Base-by-base conservation (phyloP, 2,888 invertebrate genomes). In the Pollenia labialis region DNA sequence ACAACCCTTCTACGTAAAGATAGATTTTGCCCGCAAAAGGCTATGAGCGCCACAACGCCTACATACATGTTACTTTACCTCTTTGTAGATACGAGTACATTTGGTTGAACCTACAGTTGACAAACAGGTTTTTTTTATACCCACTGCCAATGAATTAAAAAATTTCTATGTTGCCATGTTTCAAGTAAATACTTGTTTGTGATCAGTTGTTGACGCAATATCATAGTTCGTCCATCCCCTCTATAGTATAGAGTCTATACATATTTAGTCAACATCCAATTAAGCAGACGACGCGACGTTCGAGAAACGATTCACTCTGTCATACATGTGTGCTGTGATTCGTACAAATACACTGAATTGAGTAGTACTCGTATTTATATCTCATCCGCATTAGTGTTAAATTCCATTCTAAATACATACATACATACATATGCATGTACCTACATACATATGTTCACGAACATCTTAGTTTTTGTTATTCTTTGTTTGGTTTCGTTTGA, bases 141-240 rank as follows among this genome's bases (percentile, higher is more conserved):
- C 81, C 81, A 84, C 76, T 68, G 72, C 68, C 56, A 72, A 68
- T 60, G 76, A 84, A 77, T 77, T 56, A 81, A 76, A 84, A 76
- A 81, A 84, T 71, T 54, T 84, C 66, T 76, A 87, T 81, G 87
- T 87, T 87, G 87, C 87, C 87, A 87, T 81, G 77, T 87, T 87
- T 87, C 87, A 84, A 54, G 71, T 74, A 62, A 87, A 87, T 84
- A 87, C 87, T 87, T 87, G 87, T 87, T 87, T 87, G 87, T 81
- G 87, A 87, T 87, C 87, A 81, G 84, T 87, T 86, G 86, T 84
- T 87, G 87, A 87, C 87, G 87, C 87, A 87, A 87, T 87, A 87
- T 84, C 84, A 87, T 84, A 77, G 76, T 84, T 83, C 74, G 82
- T 52, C 58, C 81, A 58, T 74, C 52, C 66, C 81, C 72, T 58